Evolutionary conservation across 2,113 vertebrate species (phyloP).

Genomic region (Leiothrix lutea): DNA sequence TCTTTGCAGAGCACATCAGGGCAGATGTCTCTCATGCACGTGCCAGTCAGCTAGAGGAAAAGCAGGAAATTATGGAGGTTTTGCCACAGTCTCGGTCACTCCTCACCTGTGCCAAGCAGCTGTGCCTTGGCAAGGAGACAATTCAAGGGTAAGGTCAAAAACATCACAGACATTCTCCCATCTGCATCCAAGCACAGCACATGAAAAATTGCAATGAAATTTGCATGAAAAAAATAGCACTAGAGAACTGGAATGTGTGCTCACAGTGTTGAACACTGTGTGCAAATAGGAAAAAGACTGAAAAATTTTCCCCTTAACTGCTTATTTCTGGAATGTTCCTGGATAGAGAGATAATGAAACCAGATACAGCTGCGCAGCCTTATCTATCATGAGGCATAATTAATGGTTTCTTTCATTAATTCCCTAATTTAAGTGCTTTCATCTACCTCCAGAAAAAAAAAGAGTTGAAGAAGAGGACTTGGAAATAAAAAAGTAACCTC

Average conservation of each 20-base stretch:
- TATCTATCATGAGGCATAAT: not conserved
- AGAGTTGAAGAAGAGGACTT: not conserved
- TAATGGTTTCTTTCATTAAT: not conserved
- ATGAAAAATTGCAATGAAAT: not conserved
- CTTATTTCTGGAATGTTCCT: constrained; percentile 4
- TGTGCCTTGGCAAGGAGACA: not conserved
- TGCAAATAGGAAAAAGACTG: not conserved
- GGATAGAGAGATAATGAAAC: not conserved
- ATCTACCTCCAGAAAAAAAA: not conserved
- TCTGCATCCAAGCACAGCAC: not conserved
- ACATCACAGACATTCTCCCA: not conserved
- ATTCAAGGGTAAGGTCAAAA: not conserved
- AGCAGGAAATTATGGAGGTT: not conserved
- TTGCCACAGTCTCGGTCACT: not conserved
- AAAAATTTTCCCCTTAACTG: not conserved
- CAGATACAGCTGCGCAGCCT: not conserved
- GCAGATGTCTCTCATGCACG: rapidly evolving
- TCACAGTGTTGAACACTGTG: not conserved
- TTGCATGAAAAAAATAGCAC: not conserved
- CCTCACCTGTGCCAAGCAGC: not conserved
- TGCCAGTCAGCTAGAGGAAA: not conserved
- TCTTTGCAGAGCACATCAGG: not conserved
- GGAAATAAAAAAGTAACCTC: not conserved
- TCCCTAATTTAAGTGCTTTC: not conserved
- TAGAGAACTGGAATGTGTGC: not conserved